These are phyloP conservation scores for Syngnathus floridae DNA, from an alignment of 2,113 vertebrate genomes.

Conservation along the genomic window DNA sequence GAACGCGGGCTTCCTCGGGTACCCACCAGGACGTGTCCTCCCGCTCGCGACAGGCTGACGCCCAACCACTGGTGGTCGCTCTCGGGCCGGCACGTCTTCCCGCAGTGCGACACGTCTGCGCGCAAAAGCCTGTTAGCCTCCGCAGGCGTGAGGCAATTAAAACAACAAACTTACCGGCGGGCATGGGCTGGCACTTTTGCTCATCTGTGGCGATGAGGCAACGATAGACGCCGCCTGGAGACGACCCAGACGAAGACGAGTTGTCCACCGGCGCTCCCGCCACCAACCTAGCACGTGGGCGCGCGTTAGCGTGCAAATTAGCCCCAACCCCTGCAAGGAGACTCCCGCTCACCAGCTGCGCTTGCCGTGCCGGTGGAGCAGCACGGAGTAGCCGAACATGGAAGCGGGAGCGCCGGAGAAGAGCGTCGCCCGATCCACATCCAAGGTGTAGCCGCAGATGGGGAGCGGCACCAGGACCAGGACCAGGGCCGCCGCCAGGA, in stretches of 20 bases:
- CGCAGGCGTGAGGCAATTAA: too few relatives aligned
- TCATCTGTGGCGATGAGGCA: slow-evolving; percentile 66
- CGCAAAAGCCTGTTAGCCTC: not conserved
- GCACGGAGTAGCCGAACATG: slow-evolving; percentile 86
- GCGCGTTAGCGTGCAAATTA: slow-evolving; percentile 27
- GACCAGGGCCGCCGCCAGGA: slow-evolving; percentile 34
- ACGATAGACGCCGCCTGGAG: slow-evolving; percentile 81
- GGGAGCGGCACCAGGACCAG: slow-evolving; percentile 18
- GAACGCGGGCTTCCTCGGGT: too few relatives aligned
- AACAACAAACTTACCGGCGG: slow-evolving; percentile 23
- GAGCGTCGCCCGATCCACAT: slow-evolving; percentile 71
- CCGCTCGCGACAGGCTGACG: slow-evolving; percentile 82
- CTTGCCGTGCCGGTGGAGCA: slow-evolving; percentile 74
- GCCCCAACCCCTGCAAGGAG: slow-evolving; percentile 7
- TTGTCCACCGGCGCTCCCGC: slow-evolving; percentile 81
- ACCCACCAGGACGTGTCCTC: slow-evolving; percentile 78
- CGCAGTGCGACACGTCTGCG: slow-evolving; percentile 75
- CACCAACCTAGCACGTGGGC: slow-evolving; percentile 72
- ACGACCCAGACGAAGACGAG: slow-evolving; percentile 59
- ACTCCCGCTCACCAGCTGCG: slow-evolving; percentile 72
- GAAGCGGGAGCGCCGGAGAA: slow-evolving; percentile 72
- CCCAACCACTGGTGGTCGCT: slow-evolving; percentile 93
- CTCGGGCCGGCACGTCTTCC: slow-evolving; percentile 82
- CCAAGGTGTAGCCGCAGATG: slow-evolving; percentile 77
- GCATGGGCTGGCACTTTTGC: slow-evolving; percentile 47